Conservation (phyloP, 2,888 invertebrate species). For the Odontothrips loti region DNA sequence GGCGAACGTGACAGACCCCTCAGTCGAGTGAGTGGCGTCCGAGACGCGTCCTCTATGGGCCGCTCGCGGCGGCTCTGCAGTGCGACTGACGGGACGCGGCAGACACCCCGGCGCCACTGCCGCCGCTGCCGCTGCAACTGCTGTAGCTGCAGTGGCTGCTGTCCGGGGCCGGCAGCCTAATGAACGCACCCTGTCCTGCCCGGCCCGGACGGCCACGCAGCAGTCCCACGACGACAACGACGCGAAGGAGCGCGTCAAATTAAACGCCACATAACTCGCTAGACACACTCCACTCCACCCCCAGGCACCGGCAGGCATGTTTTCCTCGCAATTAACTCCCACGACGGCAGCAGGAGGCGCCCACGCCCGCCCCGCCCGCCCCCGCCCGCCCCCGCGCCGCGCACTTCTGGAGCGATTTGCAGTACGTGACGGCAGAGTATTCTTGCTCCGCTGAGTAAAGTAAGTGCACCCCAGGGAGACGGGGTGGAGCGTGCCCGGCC, state of each 20-base stretch:
- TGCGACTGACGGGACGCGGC: no score
- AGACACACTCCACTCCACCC: neutral
- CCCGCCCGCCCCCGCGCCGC: neutral
- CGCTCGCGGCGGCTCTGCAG: no score
- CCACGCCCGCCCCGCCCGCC: neutral
- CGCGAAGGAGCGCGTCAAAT: neutral
- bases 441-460: no score
- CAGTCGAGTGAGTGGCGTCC: no score
- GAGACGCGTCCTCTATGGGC: no score
- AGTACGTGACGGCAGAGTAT: neutral
- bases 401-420: neutral
- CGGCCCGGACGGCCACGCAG: neutral
- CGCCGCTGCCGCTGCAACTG: no score
- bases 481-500: no score
- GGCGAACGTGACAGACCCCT: no score
- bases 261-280: conserved; percentile 8
- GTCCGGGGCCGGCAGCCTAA: neutral
- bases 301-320: neutral
- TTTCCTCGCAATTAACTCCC: conserved; percentile 1
- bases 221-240: neutral
- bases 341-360: neutral
- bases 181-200: neutral
- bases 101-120: neutral
- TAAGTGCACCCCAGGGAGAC: no score
- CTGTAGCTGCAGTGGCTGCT: no score